Conservation (phyloP, 2,888 invertebrate genomes). For the Agriopis marginaria region DNA sequence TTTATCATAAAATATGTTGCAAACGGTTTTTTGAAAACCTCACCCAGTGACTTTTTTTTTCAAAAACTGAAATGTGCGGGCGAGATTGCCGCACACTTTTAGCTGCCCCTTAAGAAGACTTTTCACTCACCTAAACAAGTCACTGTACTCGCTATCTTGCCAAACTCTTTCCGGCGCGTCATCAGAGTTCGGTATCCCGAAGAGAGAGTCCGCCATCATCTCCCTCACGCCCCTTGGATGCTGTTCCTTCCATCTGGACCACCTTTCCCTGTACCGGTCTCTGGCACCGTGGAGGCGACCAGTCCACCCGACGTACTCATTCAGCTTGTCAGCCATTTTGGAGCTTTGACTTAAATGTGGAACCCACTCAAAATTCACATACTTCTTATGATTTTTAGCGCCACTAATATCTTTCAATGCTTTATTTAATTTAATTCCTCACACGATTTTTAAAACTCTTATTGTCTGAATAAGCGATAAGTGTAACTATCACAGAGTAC, state of each 20-base stretch:
- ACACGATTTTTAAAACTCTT: too few species aligned
- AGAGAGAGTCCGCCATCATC: constrained; percentile 76
- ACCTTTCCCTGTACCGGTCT: constrained; percentile 88
- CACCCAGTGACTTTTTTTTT: too few species aligned
- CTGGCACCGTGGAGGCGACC: constrained; percentile 90
- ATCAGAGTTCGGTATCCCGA: constrained; percentile 76
- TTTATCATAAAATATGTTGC: too few species aligned
- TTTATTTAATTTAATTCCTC: too few species aligned
- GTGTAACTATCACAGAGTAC: too few species aligned
- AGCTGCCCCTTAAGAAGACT: not conserved
- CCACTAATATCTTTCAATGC: too few species aligned
- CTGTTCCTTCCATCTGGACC: constrained; percentile 87
- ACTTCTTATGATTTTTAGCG: not conserved
- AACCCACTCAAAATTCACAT: constrained; percentile 5
- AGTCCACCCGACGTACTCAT: constrained; percentile 91
- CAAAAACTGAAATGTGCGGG: too few species aligned
- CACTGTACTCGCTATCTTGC: constrained; percentile 74
- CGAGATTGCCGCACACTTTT: not conserved
- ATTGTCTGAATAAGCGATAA: too few species aligned
- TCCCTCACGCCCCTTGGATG: constrained; percentile 85
- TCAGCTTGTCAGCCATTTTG: constrained; percentile 91
- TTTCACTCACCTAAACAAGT: constrained; percentile 69
- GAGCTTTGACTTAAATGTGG: constrained; percentile 8
- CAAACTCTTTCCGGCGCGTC: constrained; percentile 70
- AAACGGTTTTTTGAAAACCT: too few species aligned